Base-by-base conservation (phyloP, 1,140 invertebrate species). In the Drosophila yakuba region DNA sequence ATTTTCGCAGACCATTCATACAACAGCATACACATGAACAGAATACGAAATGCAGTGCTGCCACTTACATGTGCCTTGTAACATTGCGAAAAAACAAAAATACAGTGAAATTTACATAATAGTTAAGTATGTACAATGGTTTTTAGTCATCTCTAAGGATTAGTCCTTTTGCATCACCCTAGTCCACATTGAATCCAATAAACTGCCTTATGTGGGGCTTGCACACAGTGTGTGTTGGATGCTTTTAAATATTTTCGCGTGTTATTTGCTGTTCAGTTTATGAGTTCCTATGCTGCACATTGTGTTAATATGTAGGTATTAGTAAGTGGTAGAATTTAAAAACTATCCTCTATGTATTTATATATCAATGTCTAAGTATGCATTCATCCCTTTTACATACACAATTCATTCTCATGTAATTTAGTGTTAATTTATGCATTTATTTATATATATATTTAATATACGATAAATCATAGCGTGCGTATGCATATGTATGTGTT, bases 51-150 rank as follows among this genome's bases (percentile, higher is more conserved):
- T 82, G 63, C 73, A 77, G 74, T 76, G 73, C 74, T 77, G 74
- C 74, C 73, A 77, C 74, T 60, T 55, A 74, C 56, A 78, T 78
- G 68, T 82, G 82, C 73, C 76, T 61, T 72, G 44, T 79, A 79
- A 68, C 69, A 84, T 79, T 63, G 75, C 72, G 72, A 58, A 78
- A 82, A 78, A 67, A 58, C 28, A 71, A 71, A 76, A 88, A 86
- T 84, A 84, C 68, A 88, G 60, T 68, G 75, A 68, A 84, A 89
- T 84, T 80, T 90, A 89, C 84, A 88, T 74, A 84, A 89, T 84
- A 89, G 63, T 88, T 88, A 88, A 88, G 71, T 88, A 88, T 88
- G 64, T 88, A 88, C 84, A 88, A 45, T 71, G 57, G 51, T 62
- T 61, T 77, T 61, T 39, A 39, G 41, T 50, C 17, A 5, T 63